Conservation (phyloP, 2,888 invertebrate genomes). For the Melitaea athalia region DNA sequence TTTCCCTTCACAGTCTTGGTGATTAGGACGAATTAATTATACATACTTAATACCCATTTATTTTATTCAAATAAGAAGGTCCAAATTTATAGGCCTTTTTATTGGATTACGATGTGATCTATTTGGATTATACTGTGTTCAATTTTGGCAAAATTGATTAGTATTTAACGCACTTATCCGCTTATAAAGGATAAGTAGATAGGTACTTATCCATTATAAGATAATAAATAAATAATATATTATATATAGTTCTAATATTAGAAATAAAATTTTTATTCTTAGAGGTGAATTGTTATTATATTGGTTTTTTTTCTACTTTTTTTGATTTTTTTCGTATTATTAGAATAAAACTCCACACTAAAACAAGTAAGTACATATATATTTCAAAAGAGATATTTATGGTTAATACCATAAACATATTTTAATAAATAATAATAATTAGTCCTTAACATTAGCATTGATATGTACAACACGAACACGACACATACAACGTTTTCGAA, state of each 20-base stretch:
- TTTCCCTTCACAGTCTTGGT: conserved; percentile 52
- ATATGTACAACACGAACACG: too few species aligned
- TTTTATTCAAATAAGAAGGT: conserved; percentile 40
- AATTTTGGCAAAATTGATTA: conserved; percentile 1
- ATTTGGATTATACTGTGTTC: not conserved
- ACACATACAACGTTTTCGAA: too few species aligned
- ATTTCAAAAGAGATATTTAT: too few species aligned
- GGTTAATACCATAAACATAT: too few species aligned
- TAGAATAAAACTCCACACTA: too few species aligned
- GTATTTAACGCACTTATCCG: conserved; percentile 3
- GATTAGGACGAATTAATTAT: conserved; percentile 61
- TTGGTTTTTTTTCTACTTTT: too few species aligned
- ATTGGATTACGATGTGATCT: conserved; percentile 28
- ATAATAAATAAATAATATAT: not conserved
- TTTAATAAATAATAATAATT: too few species aligned
- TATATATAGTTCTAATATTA: not conserved
- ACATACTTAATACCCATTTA: conserved; percentile 46
- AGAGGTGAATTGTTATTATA: too few species aligned
- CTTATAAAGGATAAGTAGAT: not conserved
- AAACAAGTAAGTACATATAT: too few species aligned
- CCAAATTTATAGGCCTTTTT: conserved; percentile 37
- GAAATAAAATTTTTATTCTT: not conserved
- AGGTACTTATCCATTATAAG: not conserved
- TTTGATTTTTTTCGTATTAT: too few species aligned
- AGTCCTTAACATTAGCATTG: too few species aligned